Evolutionary conservation across 2,888 invertebrate genomes (phyloP).

Genomic region (Parapristionchus giblindavisi): DNA sequence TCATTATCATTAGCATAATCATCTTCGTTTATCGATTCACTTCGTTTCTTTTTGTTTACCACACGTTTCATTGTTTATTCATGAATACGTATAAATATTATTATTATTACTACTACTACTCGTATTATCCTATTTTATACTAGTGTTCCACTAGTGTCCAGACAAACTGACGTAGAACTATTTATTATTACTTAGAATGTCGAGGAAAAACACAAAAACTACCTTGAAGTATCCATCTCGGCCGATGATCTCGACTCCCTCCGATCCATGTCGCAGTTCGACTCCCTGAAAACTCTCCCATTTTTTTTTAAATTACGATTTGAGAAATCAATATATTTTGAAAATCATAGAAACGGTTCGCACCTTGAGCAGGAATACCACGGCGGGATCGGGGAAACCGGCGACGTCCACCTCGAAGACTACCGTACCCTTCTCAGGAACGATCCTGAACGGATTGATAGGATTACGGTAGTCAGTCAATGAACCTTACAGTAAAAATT

Average conservation of each 20-base stretch:
- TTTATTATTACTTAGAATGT: neutral
- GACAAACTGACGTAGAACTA: neutral
- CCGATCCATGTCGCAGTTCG: constrained; percentile 59
- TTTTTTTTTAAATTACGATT: neutral
- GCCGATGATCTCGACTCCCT: constrained; percentile 63
- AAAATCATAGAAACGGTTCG: too few species aligned
- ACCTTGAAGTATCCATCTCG: constrained; percentile 60
- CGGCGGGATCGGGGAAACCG: constrained; percentile 65
- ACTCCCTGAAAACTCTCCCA: too few species aligned
- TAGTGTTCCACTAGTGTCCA: neutral
- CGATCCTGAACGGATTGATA: constrained; percentile 31
- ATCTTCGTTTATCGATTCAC: too few species aligned
- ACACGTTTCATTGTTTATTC: too few species aligned
- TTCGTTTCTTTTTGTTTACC: too few species aligned
- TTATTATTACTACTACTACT: constrained; percentile 32
- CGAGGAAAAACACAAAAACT: neutral
- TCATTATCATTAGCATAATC: too few species aligned
- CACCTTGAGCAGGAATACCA: constrained; percentile 66
- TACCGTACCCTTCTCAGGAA: constrained; percentile 72
- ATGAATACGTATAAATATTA: too few species aligned
- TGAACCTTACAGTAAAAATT: too few species aligned
- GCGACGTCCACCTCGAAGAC: constrained; percentile 72
- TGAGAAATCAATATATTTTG: neutral
- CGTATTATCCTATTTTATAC: neutral
- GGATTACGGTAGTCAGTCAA: too few species aligned